These are phyloP conservation scores for Agraylea sexmaculata DNA, from an alignment of 1,140 invertebrate species.

Conservation along the genomic window DNA sequence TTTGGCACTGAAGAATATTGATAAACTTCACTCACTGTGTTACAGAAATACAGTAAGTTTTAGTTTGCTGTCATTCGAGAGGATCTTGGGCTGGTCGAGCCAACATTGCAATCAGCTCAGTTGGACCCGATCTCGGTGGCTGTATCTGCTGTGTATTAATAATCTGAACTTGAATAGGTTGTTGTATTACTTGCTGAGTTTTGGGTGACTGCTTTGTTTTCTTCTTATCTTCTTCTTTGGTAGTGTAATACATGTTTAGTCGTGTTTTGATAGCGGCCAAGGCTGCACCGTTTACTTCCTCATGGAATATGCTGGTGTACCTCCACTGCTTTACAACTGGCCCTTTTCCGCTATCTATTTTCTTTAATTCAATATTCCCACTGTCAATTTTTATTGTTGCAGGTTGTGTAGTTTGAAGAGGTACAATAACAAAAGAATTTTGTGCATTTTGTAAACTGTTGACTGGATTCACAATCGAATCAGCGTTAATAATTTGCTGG, in stretches of 20 bases:
- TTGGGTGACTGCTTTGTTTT: slow-evolving; percentile 10
- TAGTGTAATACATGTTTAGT: slow-evolving; percentile 37
- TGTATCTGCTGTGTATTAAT: slow-evolving; percentile 5
- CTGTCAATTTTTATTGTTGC: slow-evolving; percentile 2
- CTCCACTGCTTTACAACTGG: slow-evolving; percentile 40
- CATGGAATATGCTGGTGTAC: slow-evolving; percentile 39
- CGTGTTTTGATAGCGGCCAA: slow-evolving; percentile 39
- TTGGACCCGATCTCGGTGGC: no score
- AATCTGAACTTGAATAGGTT: slow-evolving; percentile 3
- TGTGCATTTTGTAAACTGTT: not conserved
- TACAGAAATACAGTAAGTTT: no score
- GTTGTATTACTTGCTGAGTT: not conserved
- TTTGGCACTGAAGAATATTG: no score
- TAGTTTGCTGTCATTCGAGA: no score
- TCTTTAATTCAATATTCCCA: slow-evolving; percentile 10
- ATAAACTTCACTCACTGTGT: no score
- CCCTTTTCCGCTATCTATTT: slow-evolving; percentile 33
- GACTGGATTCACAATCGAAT: not conserved
- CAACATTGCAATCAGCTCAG: no score
- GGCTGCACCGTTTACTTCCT: slow-evolving; percentile 39
- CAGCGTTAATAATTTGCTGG: slow-evolving; percentile 11
- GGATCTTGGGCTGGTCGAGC: no score
- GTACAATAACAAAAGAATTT: slow-evolving; percentile 17
- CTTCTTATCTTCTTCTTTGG: slow-evolving; percentile 36
- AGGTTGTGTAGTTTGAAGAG: slow-evolving; percentile 1